phyloP scores from a whole-genome alignment of 2,113 vertebrate genomes.

The Macheiramphus alcinus region DNA sequence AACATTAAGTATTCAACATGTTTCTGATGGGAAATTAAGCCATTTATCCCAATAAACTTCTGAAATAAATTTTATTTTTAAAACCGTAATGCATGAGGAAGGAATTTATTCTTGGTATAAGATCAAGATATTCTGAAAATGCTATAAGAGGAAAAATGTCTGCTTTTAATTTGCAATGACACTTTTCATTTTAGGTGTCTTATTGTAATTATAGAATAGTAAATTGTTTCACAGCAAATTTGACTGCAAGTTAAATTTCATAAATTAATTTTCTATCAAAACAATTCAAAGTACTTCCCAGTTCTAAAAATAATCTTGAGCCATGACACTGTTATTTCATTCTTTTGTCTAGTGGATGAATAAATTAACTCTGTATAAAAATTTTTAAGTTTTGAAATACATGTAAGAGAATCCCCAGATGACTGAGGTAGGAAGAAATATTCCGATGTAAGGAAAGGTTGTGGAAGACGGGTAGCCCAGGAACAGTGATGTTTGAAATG shows the following conservation, averaged over 20 bases:
- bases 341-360: not conserved
- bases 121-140: not conserved
- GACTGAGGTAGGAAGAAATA: not conserved
- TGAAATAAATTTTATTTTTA: not conserved
- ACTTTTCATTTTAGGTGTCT: not conserved
- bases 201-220: not conserved
- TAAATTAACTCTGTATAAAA: not conserved
- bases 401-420: not conserved
- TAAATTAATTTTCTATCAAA: not conserved
- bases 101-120: not conserved
- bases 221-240: not conserved
- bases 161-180: not conserved
- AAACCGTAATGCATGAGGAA: not conserved
- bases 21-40: not conserved
- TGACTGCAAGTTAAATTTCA: not conserved
- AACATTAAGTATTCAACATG: not conserved
- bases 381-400: not conserved
- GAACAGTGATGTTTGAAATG: not conserved
- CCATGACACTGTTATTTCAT: not conserved
- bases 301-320: not conserved
- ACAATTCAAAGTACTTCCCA: not conserved
- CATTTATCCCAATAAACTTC: not conserved
- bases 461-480: not conserved
- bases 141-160: not conserved
- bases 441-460: not conserved